These are phyloP conservation scores for Acrobasis consociella DNA, from an alignment of 2,888 invertebrate genomes.

Conservation along the genomic window DNA sequence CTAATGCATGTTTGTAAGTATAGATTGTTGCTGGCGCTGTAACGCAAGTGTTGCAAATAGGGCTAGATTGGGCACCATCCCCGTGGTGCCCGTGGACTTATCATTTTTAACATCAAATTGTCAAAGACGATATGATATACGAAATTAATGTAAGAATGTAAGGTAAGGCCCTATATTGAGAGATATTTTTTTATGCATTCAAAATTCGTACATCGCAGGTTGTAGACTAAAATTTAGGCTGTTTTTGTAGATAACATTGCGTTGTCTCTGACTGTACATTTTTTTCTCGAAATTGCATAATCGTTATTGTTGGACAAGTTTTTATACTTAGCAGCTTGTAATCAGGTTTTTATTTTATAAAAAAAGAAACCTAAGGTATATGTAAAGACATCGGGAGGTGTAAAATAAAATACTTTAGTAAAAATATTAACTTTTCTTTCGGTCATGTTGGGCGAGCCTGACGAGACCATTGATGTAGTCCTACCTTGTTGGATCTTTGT, in stretches of 20 bases:
- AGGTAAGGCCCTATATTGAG: constrained; percentile 79
- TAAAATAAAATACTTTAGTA: constrained; percentile 76
- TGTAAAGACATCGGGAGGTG: constrained; percentile 72
- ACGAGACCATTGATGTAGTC: constrained; percentile 48
- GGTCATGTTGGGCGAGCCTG: constrained; percentile 48
- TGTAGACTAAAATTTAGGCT: constrained; percentile 56
- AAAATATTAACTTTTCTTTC: constrained; percentile 63
- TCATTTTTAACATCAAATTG: constrained; percentile 72
- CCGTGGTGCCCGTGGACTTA: constrained; percentile 61
- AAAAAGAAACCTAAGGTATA: constrained; percentile 63
- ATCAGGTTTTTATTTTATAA: constrained; percentile 69
- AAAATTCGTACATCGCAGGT: constrained; percentile 70
- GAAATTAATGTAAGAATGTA: constrained; percentile 77
- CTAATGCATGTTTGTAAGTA: constrained; percentile 48
- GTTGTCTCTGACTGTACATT: constrained; percentile 54
- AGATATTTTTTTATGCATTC: constrained; percentile 82
- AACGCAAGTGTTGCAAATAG: constrained; percentile 61
- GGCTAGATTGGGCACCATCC: constrained; percentile 54
- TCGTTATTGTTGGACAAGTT: constrained; percentile 75
- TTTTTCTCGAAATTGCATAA: constrained; percentile 71
- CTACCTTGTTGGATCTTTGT: constrained; percentile 43
- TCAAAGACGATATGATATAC: constrained; percentile 80
- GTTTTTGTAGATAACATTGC: constrained; percentile 47
- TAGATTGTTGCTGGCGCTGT: constrained; percentile 42
- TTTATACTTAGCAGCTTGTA: constrained; percentile 78